Base-by-base conservation (phyloP, 2,113 vertebrate species). In the Crotalus horridus region DNA sequence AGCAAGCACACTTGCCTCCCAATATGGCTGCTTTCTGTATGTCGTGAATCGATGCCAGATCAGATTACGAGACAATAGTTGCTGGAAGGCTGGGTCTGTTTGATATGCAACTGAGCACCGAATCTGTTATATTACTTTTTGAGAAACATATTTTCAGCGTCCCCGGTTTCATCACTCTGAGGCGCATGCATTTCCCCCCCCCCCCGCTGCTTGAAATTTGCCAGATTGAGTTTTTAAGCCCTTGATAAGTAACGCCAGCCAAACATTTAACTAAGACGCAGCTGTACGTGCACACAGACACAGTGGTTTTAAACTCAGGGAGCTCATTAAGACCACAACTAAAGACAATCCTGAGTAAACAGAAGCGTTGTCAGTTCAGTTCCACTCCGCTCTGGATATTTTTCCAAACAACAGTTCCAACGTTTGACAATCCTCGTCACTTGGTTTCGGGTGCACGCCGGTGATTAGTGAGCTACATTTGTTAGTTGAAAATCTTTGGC, bases 11-110 rank as follows among this genome's bases (percentile, higher is more conserved):
- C 26, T 61, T 61, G 21, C 24, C 23, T 61, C 56, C n/a, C 39
- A 55, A 39, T 21, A 26, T 55, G 87, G 24, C 64, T 33, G 87
- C 39, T 21, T 24, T 59, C 11, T 10, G 3, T 51, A 90, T 3
- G 5, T 51, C 86, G 91, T 89, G 96, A 94, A 94, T 90, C 90
- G 92, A 90, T 93, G 90, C 95, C 95, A 88, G 85, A 74, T 94
- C 92, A 95, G 26, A 69, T 94, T 55, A 90, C 88, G 94, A 92
- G 81, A 93, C 61, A 86, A 89, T 24, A 92, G 89, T 81, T 85
- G 6, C 88, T 89, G 87, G 92, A 93, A 93, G 94, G 94, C 54
- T 6, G 20, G 58, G 55, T 53, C 91, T 90, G 11, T 53, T 94
- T 94, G 85, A 43, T 89, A 94, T 94, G 95, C 94, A 94, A 85